These are phyloP conservation scores for Melanaphis sacchari DNA, from an alignment of 1,140 invertebrate species.

Conservation along the genomic window DNA sequence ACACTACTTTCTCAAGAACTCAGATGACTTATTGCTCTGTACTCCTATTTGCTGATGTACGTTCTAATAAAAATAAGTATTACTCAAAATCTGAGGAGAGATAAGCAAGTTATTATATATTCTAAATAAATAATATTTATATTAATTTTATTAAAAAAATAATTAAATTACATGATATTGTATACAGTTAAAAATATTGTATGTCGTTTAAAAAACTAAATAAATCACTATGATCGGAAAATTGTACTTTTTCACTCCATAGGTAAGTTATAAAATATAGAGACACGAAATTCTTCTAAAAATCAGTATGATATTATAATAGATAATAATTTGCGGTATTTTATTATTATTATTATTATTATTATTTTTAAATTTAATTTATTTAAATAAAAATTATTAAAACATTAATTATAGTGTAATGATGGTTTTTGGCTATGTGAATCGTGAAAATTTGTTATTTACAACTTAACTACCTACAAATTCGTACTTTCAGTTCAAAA, in stretches of 20 bases:
- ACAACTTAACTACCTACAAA: too few relatives aligned
- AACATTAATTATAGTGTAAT: neutral
- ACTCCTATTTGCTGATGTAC: too few relatives aligned
- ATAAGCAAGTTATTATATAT: too few relatives aligned
- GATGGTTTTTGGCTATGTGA: neutral
- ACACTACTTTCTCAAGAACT: too few relatives aligned
- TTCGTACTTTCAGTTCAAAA: neutral
- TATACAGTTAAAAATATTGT: neutral
- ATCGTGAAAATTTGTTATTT: neutral
- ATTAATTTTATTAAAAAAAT: neutral
- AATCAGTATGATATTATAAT: neutral
- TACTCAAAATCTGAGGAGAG: too few relatives aligned
- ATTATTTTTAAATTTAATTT: too few relatives aligned
- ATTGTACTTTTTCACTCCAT: too few relatives aligned
- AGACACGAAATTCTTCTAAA: neutral
- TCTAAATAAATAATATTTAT: too few relatives aligned
- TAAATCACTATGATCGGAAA: neutral
- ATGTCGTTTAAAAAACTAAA: neutral
- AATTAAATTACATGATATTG: neutral
- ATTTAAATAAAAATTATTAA: neutral
- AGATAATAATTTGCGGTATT: too few relatives aligned
- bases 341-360: too few relatives aligned
- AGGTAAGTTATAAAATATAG: neutral
- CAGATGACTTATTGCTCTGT: too few relatives aligned
- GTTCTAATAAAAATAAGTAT: too few relatives aligned